Evolutionary conservation across 1,140 invertebrate species (phyloP), one percentile per base, ranked within the genome.

Genomic region (Diorhabda sublineata): DNA sequence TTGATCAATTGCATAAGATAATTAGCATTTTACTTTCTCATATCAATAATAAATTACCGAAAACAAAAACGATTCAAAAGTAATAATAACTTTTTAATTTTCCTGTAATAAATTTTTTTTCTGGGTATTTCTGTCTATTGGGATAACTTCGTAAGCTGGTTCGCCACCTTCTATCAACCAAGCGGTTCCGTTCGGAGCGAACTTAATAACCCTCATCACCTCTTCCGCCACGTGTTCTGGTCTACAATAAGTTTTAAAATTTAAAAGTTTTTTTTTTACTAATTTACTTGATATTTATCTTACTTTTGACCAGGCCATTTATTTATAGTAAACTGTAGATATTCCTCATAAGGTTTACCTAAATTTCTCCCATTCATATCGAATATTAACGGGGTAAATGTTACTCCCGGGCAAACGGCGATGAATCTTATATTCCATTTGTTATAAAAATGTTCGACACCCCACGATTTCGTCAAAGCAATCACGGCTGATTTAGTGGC

Each of bases 341-440:
- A 52, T 41, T 69, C 58, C 64, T 74, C 67, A 64, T 75, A 76
- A 42, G 26, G 45, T 41, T 45, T 43, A 63, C 71, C 70, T 3
- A 74, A 66, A 64, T 56, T 73, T 56, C 64, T 67, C 5, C 66
- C 65, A 4, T 61, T 7, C 6, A 73, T 62, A n/a, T 70, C 71
- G 0, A 26, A 59, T 43, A 75, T 65, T 26, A 78, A 45, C 0
- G 76, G 72, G 7, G 76, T 78, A 4, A 71, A 66, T 41, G 80
- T 81, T 4, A 77, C 57, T 42, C 80, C 80, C n/a, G 81, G 81
- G 74, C 80, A 81, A 26, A 82, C 66, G 0, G 73, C 71, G 3
- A 81, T 44, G 5, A 80, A 73, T 65, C 73, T 70, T 2, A 81
- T 75, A 56, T 79, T 79, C 3, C 75, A 75, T 52, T 69, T 71